Base-by-base conservation (phyloP, 1,140 invertebrate genomes). In the Branchinecta lynchi region DNA sequence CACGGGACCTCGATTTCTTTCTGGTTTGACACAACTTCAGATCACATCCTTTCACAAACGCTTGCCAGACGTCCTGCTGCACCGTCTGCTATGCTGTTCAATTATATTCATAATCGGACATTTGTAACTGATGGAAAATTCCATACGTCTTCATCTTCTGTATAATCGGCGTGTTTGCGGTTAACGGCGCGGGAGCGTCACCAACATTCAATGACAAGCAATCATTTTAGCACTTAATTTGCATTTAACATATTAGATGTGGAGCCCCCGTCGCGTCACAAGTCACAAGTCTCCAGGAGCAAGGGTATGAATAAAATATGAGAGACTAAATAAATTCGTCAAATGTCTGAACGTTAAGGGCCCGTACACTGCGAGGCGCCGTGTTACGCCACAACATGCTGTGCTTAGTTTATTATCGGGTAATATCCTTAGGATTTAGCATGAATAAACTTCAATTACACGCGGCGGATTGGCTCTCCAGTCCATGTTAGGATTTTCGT, bases 121-220 rank as follows among this genome's bases (percentile, higher is more conserved):
- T 32, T 32, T 32, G 32, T 32, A 32, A 32, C 32, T 32, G 32
- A 32, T 32, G 32, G 32, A 60, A 60, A 60, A 60, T 60, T 60
- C 51, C 51, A 60, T 60, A 60, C 51, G 17, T 60, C 51, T 60
- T 60, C 51, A 60, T 60, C 51, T 60, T 60, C 51, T 60, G 51
- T 12, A 15, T 60, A 60, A 60, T 60, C 51, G 51, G 17, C 17
- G 17, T 60, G 51, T 60, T 60, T 60, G 51, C 17, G 51, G 51
- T 60, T 60, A 60, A 60, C 51, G 51, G 51, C 51, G 51, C 51
- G 51, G 51, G 51, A 60, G 51, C 51, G 51, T 60, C 51, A 60
- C 51, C 51, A 60, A 60, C 51, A 60, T 60, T 60, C 51, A 60
- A 60, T 60, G 51, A 60, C 51, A 60, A 60, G 51, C 51, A 60